Base-by-base conservation (phyloP, 2,797 vertebrate genomes). In the Cossypha niveicapilla region DNA sequence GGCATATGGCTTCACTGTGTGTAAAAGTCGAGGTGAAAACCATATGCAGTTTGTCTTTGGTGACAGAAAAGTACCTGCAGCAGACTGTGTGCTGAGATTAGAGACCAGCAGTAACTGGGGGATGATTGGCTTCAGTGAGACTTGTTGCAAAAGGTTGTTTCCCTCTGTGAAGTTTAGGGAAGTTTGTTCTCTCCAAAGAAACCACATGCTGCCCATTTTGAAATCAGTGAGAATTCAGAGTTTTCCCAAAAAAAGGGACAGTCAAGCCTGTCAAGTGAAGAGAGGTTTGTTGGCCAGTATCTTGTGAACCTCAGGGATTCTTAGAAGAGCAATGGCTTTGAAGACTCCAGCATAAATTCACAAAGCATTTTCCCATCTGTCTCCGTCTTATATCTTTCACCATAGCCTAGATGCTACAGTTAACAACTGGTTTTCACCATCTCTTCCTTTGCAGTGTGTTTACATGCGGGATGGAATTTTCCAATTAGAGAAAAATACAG, bases 1-100 rank as follows among this genome's bases (percentile, higher is more conserved):
- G 73, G 50, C 16, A 54, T 2, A 3, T 0, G 0, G 4, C 48
- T 87, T 73, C 12, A 3, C 8, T 47, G 34, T 11, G 7, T 37
- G 5, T 75, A n/a, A 75, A 79, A 73, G 30, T 37, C 25, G 6
- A 24, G 12, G 6, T 57, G n/a, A 63, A 41, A 83, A 48, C 11
- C 0, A 0, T 18, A 7, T 27, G 48, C 22, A 23, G 17, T 41
- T 70, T 35, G 27, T 37, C 50, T 93, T 67, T 37, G 50, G 47
- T 92, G 75, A 48, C 35, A 41, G 47, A 27, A 67, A 79, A 67
- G 39, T 35, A 57, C 27, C 34, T 83, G 53, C 32, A 81, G 44
- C 56, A 71, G n/a, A 27, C 9, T 41, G 7, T 11, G 14, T 11
- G 16, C 16, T 32, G 34, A 60, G 35, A 58, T 66, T 60, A 48